phyloP scores from a whole-genome alignment of 30 jellyfish, hydroid and myxozoan species.

The Pseudorhiza aurosa region DNA sequence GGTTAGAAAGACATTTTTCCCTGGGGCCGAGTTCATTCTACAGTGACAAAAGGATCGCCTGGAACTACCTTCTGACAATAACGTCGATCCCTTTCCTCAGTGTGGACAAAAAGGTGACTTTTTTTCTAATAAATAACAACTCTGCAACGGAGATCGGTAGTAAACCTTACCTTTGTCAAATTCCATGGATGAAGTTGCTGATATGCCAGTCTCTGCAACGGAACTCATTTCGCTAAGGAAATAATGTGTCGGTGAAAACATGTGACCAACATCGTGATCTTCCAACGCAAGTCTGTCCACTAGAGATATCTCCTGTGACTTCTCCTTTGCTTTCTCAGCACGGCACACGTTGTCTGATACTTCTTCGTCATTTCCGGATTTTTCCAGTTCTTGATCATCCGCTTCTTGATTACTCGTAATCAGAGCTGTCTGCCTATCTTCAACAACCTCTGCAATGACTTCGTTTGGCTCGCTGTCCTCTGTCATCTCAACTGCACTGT shows the following conservation, averaged over 20 bases:
- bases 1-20: too few species aligned
- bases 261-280: conserved; percentile 29
- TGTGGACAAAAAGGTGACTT: too few species aligned
- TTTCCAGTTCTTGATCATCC: neutral
- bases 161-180: conserved; percentile 16
- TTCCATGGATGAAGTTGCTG: conserved; percentile 34
- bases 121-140: too few species aligned
- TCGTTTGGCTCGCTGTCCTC: conserved; percentile 22
- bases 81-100: too few species aligned
- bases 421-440: neutral
- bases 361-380: neutral
- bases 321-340: neutral
- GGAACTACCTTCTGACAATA: too few species aligned
- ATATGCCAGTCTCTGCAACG: conserved; percentile 3
- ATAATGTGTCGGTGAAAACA: conserved; percentile 60
- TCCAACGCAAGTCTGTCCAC: conserved; percentile 57
- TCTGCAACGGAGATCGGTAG: too few species aligned
- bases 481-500: conserved; percentile 56
- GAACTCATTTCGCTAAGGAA: conserved; percentile 14
- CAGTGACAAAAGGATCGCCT: too few species aligned
- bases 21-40: too few species aligned
- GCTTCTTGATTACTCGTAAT: neutral
- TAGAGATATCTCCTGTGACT: conserved; percentile 12
- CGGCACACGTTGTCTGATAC: neutral
- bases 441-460: neutral